Base-by-base conservation (phyloP, 2,797 vertebrate genomes). In the Ctenopoma multispine region DNA sequence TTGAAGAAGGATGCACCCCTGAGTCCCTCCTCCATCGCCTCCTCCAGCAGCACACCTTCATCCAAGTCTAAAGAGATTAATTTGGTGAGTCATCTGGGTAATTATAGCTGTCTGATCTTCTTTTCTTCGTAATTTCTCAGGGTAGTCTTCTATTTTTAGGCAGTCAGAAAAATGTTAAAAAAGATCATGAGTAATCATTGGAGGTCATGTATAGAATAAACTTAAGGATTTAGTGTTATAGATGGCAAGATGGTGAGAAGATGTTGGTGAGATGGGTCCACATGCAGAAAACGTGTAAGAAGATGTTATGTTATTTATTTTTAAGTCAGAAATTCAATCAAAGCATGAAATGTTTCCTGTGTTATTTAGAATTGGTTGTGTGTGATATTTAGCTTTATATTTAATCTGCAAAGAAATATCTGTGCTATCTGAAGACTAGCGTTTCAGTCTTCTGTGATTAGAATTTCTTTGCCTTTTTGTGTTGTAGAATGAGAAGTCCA, bases 21-120 rank as follows among this genome's bases (percentile, higher is more conserved):
- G 92, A 98, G 97, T 90, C 97, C 97, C 0, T 97, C 97, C 81
- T 99, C 97, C 0, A 92, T 98, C 14, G 97, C 96, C 67, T 98
- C 97, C 31, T 98, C 97, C 77, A 97, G 97, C 91, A 99, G 97
- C 93, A 99, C 96, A 20, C 97, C 97, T 17, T 98, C 97, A 54
- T 98, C 96, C 88, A 99, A 98, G 92, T 96, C 96, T 81, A 98
- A 98, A 93, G 97, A 98, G 88, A 94, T 96, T 83, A 93, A 96
- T 64, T 94, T 96, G 83, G 89, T 91, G 71, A 82, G 89, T 83
- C 66, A 59, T 66, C 47, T 66, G 66, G 68, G 62, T 49, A 72
- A 75, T 68, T 53, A 56, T 40, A 58, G 24, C 56, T 40, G 17
- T 76, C 49, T 79, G 69, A 84, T 83, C 60, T 72, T 69, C 47